Conservation (phyloP, 2,888 invertebrate genomes). For the Luperina testacea region DNA sequence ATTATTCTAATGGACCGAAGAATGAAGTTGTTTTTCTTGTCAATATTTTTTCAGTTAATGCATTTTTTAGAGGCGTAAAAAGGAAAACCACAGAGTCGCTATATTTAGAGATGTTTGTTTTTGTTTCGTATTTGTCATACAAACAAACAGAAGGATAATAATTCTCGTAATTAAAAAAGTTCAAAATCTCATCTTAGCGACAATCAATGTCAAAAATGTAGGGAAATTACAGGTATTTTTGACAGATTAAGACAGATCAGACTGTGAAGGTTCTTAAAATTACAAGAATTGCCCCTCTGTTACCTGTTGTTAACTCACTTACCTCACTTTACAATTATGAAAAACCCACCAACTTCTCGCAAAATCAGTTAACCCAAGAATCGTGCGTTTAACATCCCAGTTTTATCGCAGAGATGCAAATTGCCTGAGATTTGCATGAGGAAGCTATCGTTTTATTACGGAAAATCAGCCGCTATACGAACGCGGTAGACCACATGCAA, state of each 20-base stretch:
- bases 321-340: background rate
- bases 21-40: background rate
- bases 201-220: background rate
- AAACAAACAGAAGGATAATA: background rate
- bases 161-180: background rate
- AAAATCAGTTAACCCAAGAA: conserved; percentile 14
- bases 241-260: background rate
- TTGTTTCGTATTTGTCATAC: background rate
- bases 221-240: background rate
- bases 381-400: conserved; percentile 17
- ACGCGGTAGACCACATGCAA: conserved; percentile 52
- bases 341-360: background rate
- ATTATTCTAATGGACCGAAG: background rate
- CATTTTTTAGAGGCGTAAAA: background rate
- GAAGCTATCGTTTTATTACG: conserved; percentile 55
- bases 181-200: background rate
- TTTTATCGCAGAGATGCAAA: conserved; percentile 37
- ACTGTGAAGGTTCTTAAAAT: background rate
- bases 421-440: conserved; percentile 42
- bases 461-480: conserved; percentile 36
- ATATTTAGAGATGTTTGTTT: background rate
- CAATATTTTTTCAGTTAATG: background rate
- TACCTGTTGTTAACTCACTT: background rate
- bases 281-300: too few species aligned
- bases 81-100: background rate